Percentiles rank a stretch among this genome's conserved stretches.
phyloP scores from a whole-genome alignment of 1,140 invertebrate genomes.

The Rhysida immarginata region DNA sequence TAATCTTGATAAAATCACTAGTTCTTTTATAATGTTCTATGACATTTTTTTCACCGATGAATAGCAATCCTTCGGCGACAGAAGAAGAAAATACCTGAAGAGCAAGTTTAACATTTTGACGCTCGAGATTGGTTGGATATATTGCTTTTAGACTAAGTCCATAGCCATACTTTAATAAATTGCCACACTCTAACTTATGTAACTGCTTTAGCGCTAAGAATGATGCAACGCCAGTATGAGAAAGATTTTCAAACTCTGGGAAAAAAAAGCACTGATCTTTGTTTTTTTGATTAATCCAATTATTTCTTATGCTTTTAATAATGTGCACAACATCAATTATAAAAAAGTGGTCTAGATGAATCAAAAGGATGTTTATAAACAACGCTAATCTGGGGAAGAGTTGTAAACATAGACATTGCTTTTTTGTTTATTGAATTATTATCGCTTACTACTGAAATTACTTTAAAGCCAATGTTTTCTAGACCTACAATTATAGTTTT shows the following conservation, averaged over 20 bases:
- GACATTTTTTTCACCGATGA: background rate
- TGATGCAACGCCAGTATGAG: background rate
- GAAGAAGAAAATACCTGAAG: conserved; percentile 14
- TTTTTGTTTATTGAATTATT: conserved; percentile 17
- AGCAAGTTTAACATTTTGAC: conserved; percentile 16
- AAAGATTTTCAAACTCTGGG: background rate
- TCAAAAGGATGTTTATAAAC: conserved; percentile 7
- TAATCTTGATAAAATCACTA: conserved; percentile 10
- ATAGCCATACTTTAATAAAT: conserved; percentile 11
- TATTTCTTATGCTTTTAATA: conserved; percentile 8
- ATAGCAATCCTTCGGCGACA: conserved; percentile 9
- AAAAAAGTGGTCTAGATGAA: conserved; percentile 5
- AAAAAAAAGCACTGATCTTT: background rate
- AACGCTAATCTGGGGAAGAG: conserved; percentile 7
- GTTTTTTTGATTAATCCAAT: conserved; percentile 9
- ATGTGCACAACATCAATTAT: conserved; percentile 11
- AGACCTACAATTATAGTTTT: conserved; percentile 11
- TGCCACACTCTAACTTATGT: conserved; percentile 3
- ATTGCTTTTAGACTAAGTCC: conserved; percentile 7
- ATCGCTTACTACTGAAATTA: conserved; percentile 13
- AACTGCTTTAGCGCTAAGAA: background rate
- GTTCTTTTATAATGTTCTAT: background rate
- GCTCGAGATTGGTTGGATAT: conserved; percentile 11
- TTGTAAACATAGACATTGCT: conserved; percentile 9
- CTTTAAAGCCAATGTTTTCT: conserved; percentile 9